Evolutionary conservation across 2,113 vertebrate species (phyloP).

Genomic region (Tragelaphus scriptus): DNA sequence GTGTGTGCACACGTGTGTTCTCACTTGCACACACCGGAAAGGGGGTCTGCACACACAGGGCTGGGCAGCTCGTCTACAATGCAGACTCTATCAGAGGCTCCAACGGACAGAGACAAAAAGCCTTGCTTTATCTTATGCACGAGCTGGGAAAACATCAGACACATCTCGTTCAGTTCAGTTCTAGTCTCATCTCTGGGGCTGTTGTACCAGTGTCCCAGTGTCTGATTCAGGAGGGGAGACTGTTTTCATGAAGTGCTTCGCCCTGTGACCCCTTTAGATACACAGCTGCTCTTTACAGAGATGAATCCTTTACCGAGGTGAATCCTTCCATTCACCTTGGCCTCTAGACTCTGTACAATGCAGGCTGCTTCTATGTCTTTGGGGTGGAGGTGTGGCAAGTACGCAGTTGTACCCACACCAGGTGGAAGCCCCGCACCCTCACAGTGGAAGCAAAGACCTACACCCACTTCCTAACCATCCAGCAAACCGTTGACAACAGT

Average conservation of each 20-base stretch:
- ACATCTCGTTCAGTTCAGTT: background rate
- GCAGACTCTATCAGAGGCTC: background rate
- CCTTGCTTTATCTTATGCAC: background rate
- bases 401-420: rapidly evolving
- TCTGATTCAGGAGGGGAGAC: background rate
- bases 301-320: background rate
- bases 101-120: background rate
- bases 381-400: background rate
- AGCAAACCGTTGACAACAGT: rapidly evolving
- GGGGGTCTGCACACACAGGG: background rate
- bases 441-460: background rate
- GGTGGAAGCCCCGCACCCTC: background rate
- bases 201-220: rapidly evolving
- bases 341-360: background rate
- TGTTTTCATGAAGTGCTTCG: background rate
- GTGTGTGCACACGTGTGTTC: background rate
- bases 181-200: background rate
- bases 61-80: background rate
- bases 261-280: background rate
- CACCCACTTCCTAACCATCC: rapidly evolving
- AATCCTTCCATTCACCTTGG: background rate
- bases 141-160: background rate
- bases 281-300: background rate
- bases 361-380: background rate
- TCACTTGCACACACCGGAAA: background rate